A percentile compares a stretch with the other conserved stretches of the same genome.
These are phyloP conservation scores for Oceanodroma tethys DNA, from an alignment of 2,113 vertebrate genomes.

Conservation along the genomic window DNA sequence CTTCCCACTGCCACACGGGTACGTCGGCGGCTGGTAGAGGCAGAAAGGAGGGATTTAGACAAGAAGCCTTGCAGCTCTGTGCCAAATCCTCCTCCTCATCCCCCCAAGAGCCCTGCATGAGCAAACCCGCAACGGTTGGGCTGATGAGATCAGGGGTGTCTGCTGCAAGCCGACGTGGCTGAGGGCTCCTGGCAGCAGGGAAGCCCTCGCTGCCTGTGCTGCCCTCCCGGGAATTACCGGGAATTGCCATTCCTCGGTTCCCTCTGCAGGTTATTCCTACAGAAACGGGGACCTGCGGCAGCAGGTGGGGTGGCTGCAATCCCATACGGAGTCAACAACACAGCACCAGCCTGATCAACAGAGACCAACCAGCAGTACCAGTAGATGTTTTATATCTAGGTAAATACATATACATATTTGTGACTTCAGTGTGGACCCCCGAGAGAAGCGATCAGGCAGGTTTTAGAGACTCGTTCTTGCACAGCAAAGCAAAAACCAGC, in stretches of 20 bases:
- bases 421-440: rapidly evolving
- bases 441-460: background rate
- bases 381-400: rapidly evolving
- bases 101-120: background rate
- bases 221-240: background rate
- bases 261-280: background rate
- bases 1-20: background rate
- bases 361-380: background rate
- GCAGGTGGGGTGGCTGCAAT: background rate
- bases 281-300: background rate
- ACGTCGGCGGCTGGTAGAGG: background rate
- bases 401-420: rapidly evolving
- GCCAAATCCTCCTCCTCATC: background rate
- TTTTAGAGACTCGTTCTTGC: background rate
- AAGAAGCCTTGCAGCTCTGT: background rate
- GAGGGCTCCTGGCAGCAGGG: background rate
- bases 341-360: background rate
- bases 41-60: background rate
- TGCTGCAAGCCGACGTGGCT: rapidly evolving
- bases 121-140: background rate
- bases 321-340: rapidly evolving
- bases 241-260: background rate
- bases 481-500: background rate
- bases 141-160: background rate
- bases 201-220: background rate